These are phyloP conservation scores for Leptosomus discolor DNA, from an alignment of 2,113 vertebrate genomes.

Conservation along the genomic window DNA sequence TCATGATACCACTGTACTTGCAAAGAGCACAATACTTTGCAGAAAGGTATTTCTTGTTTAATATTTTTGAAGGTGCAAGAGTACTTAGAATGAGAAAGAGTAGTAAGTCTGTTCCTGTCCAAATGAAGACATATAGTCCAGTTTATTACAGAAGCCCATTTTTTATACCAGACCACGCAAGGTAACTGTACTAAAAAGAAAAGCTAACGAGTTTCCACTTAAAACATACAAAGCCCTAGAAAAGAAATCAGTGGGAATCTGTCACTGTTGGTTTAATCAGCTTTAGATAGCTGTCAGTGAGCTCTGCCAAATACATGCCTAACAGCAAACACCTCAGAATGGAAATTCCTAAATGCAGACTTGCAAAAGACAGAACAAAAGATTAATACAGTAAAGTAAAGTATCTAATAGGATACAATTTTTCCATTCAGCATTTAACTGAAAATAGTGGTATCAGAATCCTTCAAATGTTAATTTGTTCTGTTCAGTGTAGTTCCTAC, in stretches of 20 bases:
- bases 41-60: constrained; percentile 70
- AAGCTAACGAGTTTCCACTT: neutral
- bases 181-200: neutral
- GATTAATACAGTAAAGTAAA: neutral
- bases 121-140: neutral
- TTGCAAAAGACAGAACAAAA: neutral
- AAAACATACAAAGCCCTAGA: neutral
- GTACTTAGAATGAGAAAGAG: constrained; percentile 8
- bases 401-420: neutral
- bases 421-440: neutral
- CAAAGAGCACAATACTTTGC: constrained; percentile 76
- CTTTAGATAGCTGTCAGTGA: neutral
- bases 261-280: neutral
- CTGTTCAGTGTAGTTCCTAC: neutral
- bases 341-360: neutral
- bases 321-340: neutral
- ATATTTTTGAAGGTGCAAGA: constrained; percentile 44
- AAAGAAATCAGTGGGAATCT: neutral
- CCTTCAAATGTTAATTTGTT: neutral
- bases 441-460: neutral
- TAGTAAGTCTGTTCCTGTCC: constrained; percentile 10
- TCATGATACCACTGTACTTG: constrained; percentile 80
- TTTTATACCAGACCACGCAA: neutral
- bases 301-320: neutral
- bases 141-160: neutral